Base-by-base conservation (phyloP, 2,797 vertebrate genomes). In the Danionella dracula region DNA sequence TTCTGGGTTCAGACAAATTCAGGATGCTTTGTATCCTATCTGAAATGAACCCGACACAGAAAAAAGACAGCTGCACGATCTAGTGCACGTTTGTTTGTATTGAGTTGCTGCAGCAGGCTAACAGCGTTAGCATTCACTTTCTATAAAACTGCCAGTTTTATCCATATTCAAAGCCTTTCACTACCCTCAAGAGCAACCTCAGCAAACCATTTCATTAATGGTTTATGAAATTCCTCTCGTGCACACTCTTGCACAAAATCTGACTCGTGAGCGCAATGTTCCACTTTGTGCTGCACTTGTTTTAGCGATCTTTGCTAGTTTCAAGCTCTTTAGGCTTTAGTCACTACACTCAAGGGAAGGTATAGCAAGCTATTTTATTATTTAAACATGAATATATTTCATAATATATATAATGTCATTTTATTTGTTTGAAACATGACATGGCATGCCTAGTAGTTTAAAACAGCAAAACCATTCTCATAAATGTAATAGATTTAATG, bases 141-240 rank as follows among this genome's bases (percentile, higher is more conserved):
- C 31, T 46, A 35, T 19, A 2, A 35, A 71, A 78, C 72, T 74
- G 74, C 76, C 70, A 80, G 76, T 73, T 70, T 72, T 82, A 70
- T 69, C 72, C 72, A 74, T 57, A 74, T 66, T 51, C 66, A 68
- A 64, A 59, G 55, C 76, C 11, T 60, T 76, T 87, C 83, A 85
- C 62, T 65, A 76, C 79, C 77, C 78, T 81, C 81, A 81, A 79
- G 75, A 75, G 6, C 81, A 78, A 80, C 83, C 86, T 9, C 10
- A 11, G 32, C 32, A 35, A 35, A 11, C 32, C 32, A 35, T 35
- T 35, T 35, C 10, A 35, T 27, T 27, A 27, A 27, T 27, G 23
- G 23, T 27, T 27, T 27, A 27, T 27, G 3, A 27, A 27, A 27
- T 27, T 27, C 23, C 6, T 27, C 23, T n/a, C n/a, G n/a, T n/a